These are phyloP conservation scores for Drosophila bifasciata DNA, from an alignment of 1,140 invertebrate species.

Conservation along the genomic window DNA sequence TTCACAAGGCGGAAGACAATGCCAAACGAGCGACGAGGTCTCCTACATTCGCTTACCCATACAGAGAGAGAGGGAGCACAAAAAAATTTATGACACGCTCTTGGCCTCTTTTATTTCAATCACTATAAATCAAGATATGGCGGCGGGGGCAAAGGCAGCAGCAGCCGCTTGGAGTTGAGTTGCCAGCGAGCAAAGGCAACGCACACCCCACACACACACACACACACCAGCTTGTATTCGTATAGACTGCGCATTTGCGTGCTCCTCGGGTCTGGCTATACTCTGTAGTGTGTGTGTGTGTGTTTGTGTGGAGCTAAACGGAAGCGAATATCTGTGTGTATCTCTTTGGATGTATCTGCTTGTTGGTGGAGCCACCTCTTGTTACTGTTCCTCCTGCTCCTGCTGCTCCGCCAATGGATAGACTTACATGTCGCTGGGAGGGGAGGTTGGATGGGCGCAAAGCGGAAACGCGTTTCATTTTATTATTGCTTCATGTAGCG, in stretches of 20 bases:
- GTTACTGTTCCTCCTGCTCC: neutral
- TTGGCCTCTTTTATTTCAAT: conserved; percentile 83
- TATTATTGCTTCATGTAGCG: conserved; percentile 82
- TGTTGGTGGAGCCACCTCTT: conserved; percentile 38
- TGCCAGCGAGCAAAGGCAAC: conserved; percentile 6
- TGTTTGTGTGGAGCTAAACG: conserved; percentile 52
- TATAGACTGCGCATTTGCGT: conserved; percentile 71
- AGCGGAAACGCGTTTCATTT: conserved; percentile 81
- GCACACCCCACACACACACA: conserved; percentile 18
- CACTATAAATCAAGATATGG: conserved; percentile 83
- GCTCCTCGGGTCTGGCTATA: conserved; percentile 43
- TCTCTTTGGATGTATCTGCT: conserved; percentile 58
- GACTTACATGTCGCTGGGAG: conserved; percentile 46
- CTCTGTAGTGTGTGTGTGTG: conserved; percentile 23
- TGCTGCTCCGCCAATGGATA: neutral
- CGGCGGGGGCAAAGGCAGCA: conserved; percentile 46
- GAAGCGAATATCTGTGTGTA: conserved; percentile 61
- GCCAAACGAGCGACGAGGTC: conserved; percentile 56
- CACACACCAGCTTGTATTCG: conserved; percentile 6
- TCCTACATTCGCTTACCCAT: conserved; percentile 18
- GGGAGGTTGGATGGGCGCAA: conserved; percentile 5
- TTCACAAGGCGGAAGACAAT: conserved; percentile 66
- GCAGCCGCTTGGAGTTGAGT: neutral
- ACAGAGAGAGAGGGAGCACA: conserved; percentile 60
- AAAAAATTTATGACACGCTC: conserved; percentile 82